phyloP scores from a whole-genome alignment of 2,888 invertebrate species.

The Anagyrus pseudococci region DNA sequence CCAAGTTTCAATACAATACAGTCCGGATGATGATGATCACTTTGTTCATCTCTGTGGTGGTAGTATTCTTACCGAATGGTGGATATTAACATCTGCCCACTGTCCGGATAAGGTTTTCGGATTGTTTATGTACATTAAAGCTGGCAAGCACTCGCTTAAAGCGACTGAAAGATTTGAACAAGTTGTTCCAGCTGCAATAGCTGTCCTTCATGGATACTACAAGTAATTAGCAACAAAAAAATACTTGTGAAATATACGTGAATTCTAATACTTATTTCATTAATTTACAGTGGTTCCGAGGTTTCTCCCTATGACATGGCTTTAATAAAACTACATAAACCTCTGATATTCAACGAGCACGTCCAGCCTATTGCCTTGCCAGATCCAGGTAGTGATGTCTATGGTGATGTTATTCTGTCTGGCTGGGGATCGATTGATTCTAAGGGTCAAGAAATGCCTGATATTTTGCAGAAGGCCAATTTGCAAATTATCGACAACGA shows the following conservation, averaged over 20 bases:
- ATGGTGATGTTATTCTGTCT: conserved; percentile 56
- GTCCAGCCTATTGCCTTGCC: conserved; percentile 60
- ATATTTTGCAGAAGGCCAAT: conserved; percentile 50
- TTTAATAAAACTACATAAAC: conserved; percentile 58
- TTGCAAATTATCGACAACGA: conserved; percentile 49
- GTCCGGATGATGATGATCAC: conserved; percentile 40
- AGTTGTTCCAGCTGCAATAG: conserved; percentile 46
- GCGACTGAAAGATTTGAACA: conserved; percentile 56
- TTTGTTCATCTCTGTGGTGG: conserved; percentile 57
- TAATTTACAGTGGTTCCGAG: conserved; percentile 46
- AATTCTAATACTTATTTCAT: background rate
- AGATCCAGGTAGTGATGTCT: conserved; percentile 41
- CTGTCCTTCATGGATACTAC: too few species aligned
- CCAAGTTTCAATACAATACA: conserved; percentile 61
- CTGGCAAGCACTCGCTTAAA: conserved; percentile 38
- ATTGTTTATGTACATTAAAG: conserved; percentile 36
- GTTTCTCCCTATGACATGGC: conserved; percentile 65
- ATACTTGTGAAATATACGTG: conserved; percentile 54
- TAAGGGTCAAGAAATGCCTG: conserved; percentile 43
- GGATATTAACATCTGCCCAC: conserved; percentile 61
- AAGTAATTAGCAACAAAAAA: too few species aligned
- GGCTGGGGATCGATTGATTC: conserved; percentile 63
- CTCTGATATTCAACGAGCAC: conserved; percentile 51
- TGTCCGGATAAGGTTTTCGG: conserved; percentile 53
- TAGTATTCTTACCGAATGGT: conserved; percentile 55